Percentiles rank a stretch among this genome's conserved stretches.
phyloP scores from a whole-genome alignment of 1,140 invertebrate species.

The Bombus waltoni region DNA sequence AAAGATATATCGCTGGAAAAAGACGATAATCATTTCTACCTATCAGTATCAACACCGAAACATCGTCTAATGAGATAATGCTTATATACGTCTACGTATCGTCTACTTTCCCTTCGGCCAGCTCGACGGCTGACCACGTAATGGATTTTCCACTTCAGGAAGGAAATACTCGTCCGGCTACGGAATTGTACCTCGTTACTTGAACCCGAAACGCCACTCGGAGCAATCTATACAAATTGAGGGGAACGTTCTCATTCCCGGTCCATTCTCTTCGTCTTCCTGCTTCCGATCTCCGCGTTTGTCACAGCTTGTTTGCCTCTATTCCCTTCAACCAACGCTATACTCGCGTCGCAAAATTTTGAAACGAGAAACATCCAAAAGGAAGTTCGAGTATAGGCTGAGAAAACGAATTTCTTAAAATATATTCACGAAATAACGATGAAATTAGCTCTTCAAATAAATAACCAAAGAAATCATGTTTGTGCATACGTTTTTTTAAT shows the following conservation, averaged over 20 bases:
- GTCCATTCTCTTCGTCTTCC: not conserved
- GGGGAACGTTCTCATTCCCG: conserved; percentile 15
- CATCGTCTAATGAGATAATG: not conserved
- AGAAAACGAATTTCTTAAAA: not conserved
- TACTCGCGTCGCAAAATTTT: not conserved
- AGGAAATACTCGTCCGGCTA: conserved; percentile 43
- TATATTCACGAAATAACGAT: not conserved
- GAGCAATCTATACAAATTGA: conserved; percentile 56
- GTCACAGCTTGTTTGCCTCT: conserved; percentile 15
- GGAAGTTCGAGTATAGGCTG: not conserved
- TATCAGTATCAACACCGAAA: not conserved
- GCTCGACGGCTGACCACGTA: conserved; percentile 10
- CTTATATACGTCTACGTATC: not conserved
- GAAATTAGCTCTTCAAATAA: not conserved
- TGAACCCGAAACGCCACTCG: conserved; percentile 45
- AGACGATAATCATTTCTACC: not conserved
- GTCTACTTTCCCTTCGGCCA: conserved; percentile 12
- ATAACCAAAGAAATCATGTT: too few species aligned
- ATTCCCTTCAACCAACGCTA: not conserved
- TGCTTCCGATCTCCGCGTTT: not conserved
- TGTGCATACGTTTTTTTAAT: too few species aligned
- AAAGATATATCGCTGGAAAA: not conserved
- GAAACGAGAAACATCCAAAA: not conserved
- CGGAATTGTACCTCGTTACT: conserved; percentile 45
- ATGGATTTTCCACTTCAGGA: conserved; percentile 47